Conservation (phyloP, 2,113 vertebrate genomes). For the Odocoileus hemionus region DNA sequence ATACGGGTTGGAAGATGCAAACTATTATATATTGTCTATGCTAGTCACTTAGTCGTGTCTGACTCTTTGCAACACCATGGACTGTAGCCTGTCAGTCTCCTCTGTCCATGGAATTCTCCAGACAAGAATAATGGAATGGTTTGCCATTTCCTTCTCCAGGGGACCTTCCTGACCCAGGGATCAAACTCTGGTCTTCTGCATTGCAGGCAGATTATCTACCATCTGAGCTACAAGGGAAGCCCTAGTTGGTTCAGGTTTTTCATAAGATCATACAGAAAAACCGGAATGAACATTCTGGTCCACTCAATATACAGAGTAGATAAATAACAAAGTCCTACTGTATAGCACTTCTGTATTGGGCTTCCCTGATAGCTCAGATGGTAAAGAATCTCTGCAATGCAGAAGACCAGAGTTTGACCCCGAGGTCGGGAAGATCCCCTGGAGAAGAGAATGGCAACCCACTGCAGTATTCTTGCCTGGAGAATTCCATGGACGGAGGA, state of each 20-base stretch:
- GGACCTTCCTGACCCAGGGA: background rate
- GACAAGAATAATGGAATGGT: background rate
- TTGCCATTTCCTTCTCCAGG: background rate
- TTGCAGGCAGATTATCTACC: background rate
- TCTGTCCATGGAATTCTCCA: background rate
- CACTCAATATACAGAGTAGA: background rate
- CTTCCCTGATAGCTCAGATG: background rate
- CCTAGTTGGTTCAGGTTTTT: background rate
- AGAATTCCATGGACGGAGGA: background rate
- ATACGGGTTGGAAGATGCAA: background rate
- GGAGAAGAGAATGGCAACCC: background rate
- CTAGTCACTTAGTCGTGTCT: rapidly evolving
- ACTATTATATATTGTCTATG: background rate
- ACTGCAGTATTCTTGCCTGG: background rate
- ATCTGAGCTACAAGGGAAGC: background rate
- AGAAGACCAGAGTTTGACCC: background rate
- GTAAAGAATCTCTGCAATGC: background rate
- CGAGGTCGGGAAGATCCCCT: rapidly evolving
- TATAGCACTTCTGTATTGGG: background rate
- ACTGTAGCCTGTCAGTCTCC: background rate
- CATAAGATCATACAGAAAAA: background rate
- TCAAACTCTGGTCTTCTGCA: background rate
- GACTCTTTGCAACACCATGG: background rate
- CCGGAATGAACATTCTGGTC: background rate
- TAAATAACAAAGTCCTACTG: background rate